phyloP scores from a whole-genome alignment of 2,888 invertebrate genomes.

The Serripes groenlandicus region DNA sequence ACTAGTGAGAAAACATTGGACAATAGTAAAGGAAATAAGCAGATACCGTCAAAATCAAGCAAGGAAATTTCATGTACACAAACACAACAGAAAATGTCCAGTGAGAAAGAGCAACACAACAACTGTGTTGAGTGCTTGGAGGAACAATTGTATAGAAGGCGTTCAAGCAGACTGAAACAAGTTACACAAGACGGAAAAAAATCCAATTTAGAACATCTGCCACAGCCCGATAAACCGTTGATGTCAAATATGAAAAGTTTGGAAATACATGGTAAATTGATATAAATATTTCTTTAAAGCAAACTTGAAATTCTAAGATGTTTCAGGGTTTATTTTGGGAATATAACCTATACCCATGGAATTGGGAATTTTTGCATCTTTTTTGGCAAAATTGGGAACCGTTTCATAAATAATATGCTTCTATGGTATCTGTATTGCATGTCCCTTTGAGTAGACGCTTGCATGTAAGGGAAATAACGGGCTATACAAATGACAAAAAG shows the following conservation, averaged over 20 bases:
- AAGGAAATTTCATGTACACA: not conserved
- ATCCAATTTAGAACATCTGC: not conserved
- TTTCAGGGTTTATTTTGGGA: too few relatives aligned
- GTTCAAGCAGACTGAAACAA: constrained; percentile 5
- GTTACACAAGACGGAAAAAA: not conserved
- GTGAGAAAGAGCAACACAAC: not conserved
- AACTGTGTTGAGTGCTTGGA: constrained; percentile 5
- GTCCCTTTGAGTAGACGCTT: too few relatives aligned
- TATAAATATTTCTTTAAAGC: too few relatives aligned
- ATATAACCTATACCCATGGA: too few relatives aligned
- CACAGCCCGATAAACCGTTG: not conserved
- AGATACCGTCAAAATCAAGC: not conserved
- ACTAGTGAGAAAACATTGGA: not conserved
- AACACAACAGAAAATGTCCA: not conserved
- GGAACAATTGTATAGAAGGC: constrained; percentile 6
- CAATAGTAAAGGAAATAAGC: not conserved
- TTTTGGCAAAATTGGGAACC: too few relatives aligned
- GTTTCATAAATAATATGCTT: too few relatives aligned
- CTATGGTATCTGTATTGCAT: too few relatives aligned
- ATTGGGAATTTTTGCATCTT: too few relatives aligned
- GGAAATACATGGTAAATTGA: too few relatives aligned
- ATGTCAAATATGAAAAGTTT: not conserved
- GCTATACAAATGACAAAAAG: too few relatives aligned
- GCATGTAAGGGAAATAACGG: too few relatives aligned
- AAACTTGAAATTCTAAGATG: too few relatives aligned